Evolutionary conservation across 1,140 invertebrate genomes (phyloP), one percentile per base, ranked within the genome.

Genomic region (Drosophila quadrilineata): DNA sequence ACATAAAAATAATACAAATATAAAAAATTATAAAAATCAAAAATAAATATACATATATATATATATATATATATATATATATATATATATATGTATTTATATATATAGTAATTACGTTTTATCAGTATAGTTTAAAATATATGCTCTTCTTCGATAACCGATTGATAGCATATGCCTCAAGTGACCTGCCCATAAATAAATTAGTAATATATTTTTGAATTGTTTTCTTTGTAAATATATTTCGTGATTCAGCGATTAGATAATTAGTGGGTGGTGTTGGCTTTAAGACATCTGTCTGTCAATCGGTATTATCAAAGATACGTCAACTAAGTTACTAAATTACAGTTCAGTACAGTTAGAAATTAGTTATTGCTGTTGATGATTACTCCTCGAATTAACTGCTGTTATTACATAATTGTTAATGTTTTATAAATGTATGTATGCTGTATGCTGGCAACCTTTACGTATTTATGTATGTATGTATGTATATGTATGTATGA

Each of bases 351-450:
- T 67, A 70, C 35, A 50, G 40, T 76, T 76, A 72, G 45, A 76
- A 71, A 70, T 79, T 72, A 70, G 76, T 84, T 82, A 82, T 76
- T 76, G 76, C 76, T 76, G 63, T 35, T 41, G 28, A 21, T 17
- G 35, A 12, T 28, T 26, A 14, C 35, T 53, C 22, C 36, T 35
- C n/a, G n/a, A n/a, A n/a, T 54, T 49, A 36, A 5, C 19, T 58
- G 16, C 12, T 71, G 19, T 21, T 49, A 5, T 35, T 52, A 16
- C 36, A n/a, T 59, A 21, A 43, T 53, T 40, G 26, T 67, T 66
- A 36, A 48, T 45, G 35, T 8, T 68, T 48, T 57, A 48, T 56
- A 53, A n/a, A n/a, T n/a, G n/a, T n/a, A n/a, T n/a, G n/a, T n/a
- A n/a, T n/a, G n/a, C n/a, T n/a, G n/a, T 57, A 50, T 65, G 70